Evolutionary conservation across 2,888 invertebrate genomes (phyloP).

Genomic region (Drosophila multiciliata): DNA sequence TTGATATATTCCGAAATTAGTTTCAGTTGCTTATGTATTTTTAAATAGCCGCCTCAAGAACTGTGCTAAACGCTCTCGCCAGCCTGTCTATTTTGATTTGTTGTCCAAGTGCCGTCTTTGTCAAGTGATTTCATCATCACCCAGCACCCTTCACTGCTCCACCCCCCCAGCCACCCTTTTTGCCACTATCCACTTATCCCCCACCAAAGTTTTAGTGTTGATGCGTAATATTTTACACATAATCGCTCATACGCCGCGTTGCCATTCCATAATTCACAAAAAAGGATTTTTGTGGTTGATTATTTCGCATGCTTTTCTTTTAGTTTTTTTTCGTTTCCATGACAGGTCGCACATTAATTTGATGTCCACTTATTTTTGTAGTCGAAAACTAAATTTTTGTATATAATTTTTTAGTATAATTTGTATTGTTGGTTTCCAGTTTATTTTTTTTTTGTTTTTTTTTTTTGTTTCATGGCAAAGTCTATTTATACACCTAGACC

Average conservation of each 20-base stretch:
- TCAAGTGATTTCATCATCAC: constrained; percentile 64
- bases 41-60: constrained; percentile 76
- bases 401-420: constrained; percentile 21
- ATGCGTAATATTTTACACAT: constrained; percentile 74
- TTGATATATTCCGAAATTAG: constrained; percentile 77
- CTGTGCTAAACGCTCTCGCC: constrained; percentile 78
- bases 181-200: constrained; percentile 9
- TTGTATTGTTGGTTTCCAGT: constrained; percentile 12
- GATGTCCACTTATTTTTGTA: constrained; percentile 37
- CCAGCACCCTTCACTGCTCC: constrained; percentile 26
- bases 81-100: constrained; percentile 79
- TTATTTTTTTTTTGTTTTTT: constrained; percentile 30
- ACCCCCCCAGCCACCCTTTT: neutral
- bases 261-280: constrained; percentile 24
- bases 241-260: constrained; percentile 71
- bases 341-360: constrained; percentile 58
- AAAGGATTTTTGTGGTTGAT: constrained; percentile 14
- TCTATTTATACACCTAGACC: constrained; percentile 58
- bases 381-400: constrained; percentile 32
- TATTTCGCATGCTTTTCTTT: constrained; percentile 33
- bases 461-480: constrained; percentile 47
- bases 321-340: constrained; percentile 68
- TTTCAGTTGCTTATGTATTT: constrained; percentile 63
- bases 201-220: constrained; percentile 32
- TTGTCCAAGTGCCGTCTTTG: constrained; percentile 75